Evolutionary conservation across 2,888 invertebrate genomes (phyloP).

Genomic region (Congeria kusceri): DNA sequence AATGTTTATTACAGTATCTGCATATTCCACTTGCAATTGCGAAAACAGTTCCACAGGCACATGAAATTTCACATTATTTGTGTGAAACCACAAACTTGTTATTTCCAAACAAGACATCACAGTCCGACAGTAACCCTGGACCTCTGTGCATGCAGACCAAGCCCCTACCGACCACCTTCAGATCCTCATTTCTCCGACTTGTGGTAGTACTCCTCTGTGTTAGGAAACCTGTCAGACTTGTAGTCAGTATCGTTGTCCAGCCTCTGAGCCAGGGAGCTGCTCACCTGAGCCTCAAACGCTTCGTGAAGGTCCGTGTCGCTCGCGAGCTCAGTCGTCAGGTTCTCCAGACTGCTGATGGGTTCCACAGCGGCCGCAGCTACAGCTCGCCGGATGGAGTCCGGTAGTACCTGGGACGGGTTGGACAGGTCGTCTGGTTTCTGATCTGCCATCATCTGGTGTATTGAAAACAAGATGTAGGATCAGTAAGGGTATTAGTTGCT

Average conservation of each 20-base stretch:
- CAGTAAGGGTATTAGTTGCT: too few relatives aligned
- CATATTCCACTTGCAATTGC: too few relatives aligned
- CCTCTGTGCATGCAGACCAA: too few relatives aligned
- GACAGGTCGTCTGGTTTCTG: conserved; percentile 74
- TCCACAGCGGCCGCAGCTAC: conserved; percentile 87
- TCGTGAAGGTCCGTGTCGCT: conserved; percentile 86
- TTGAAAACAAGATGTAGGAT: conserved; percentile 5
- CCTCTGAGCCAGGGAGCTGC: conserved; percentile 86
- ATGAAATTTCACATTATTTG: too few relatives aligned
- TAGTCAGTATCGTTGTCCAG: conserved; percentile 86
- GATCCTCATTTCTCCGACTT: conserved; percentile 24
- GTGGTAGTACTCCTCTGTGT: conserved; percentile 81
- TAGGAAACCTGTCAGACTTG: conserved; percentile 83
- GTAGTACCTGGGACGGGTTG: conserved; percentile 77
- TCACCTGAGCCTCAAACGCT: conserved; percentile 87
- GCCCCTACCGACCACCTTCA: too few relatives aligned
- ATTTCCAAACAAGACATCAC: too few relatives aligned
- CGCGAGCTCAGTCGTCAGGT: conserved; percentile 86
- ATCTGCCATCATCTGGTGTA: conserved; percentile 78
- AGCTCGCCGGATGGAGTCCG: conserved; percentile 86
- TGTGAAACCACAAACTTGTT: too few relatives aligned
- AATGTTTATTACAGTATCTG: too few relatives aligned
- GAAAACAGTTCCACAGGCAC: too few relatives aligned
- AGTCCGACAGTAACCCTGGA: too few relatives aligned
- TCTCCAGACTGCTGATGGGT: conserved; percentile 86